These are phyloP conservation scores for Tethea ocularis DNA, from an alignment of 2,888 invertebrate genomes.

Conservation along the genomic window DNA sequence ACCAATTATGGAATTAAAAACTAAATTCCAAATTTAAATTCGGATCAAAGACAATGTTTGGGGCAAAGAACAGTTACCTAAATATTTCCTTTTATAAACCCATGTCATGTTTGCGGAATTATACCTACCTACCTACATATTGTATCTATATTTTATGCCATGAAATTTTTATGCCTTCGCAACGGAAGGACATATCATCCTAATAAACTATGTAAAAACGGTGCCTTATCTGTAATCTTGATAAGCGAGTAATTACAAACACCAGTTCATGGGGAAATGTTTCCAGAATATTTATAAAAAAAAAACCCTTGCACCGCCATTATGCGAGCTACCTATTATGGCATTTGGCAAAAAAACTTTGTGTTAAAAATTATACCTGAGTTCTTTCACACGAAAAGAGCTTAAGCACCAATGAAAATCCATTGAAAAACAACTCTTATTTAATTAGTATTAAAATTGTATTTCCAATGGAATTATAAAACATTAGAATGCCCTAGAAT, in stretches of 20 bases:
- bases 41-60: not conserved
- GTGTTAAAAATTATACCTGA: conserved; percentile 72
- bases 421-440: conserved; percentile 30
- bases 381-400: conserved; percentile 25
- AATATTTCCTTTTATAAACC: not conserved
- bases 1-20: not conserved
- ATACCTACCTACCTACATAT: not conserved
- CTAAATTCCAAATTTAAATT: not conserved
- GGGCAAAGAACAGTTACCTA: conserved; percentile 5
- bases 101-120: not conserved
- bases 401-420: conserved; percentile 21
- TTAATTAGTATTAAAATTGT: rapidly evolving
- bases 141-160: not conserved
- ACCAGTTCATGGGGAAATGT: conserved; percentile 63
- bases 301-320: conserved; percentile 66
- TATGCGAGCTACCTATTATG: conserved; percentile 63
- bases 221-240: conserved; percentile 74
- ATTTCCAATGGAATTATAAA: conserved; percentile 22
- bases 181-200: conserved; percentile 64
- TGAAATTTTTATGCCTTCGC: conserved; percentile 39
- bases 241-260: conserved; percentile 76
- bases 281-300: conserved; percentile 57
- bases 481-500: conserved; percentile 62
- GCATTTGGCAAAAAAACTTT: conserved; percentile 69
- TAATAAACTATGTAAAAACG: conserved; percentile 63